Conservation (phyloP, 64 coral and sea anemone genomes). For the Cladopsammia gracilis region DNA sequence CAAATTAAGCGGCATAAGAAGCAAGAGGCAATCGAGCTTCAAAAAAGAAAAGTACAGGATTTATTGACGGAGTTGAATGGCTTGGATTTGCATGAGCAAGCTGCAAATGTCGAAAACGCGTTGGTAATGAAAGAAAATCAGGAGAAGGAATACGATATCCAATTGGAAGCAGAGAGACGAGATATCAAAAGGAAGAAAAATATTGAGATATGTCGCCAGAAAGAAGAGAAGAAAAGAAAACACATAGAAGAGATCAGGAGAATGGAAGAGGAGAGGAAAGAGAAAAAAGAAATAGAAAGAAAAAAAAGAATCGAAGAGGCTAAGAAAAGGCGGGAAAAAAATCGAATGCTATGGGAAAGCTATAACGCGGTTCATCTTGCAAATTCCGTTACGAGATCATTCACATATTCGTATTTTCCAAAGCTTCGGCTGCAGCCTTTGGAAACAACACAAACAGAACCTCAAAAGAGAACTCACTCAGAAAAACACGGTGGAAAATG, state of each 20-base stretch:
- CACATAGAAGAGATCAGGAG: constrained; percentile 1
- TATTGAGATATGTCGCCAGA: background rate
- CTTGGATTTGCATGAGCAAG: constrained; percentile 17
- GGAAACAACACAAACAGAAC: background rate
- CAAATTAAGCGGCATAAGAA: background rate
- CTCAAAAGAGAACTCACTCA: background rate
- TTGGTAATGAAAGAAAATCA: background rate
- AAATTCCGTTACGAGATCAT: constrained; percentile 34
- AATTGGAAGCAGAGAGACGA: background rate
- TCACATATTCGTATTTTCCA: constrained; percentile 48
- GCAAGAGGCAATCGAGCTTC: background rate
- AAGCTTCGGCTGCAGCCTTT: background rate
- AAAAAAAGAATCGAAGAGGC: constrained; percentile 7
- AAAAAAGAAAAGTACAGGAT: background rate
- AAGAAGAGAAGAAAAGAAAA: constrained; percentile 1
- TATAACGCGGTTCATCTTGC: constrained; percentile 6
- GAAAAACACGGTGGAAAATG: background rate
- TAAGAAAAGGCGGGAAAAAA: background rate
- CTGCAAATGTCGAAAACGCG: background rate
- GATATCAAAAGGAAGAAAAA: background rate
- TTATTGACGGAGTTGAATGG: constrained; percentile 3
- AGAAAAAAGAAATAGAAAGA: background rate
- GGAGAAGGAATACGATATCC: background rate
- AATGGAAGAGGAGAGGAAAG: constrained; percentile 11
- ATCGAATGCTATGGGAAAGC: constrained; percentile 35